These are phyloP conservation scores for Zapornia atra DNA, from an alignment of 2,113 vertebrate genomes.

Conservation along the genomic window DNA sequence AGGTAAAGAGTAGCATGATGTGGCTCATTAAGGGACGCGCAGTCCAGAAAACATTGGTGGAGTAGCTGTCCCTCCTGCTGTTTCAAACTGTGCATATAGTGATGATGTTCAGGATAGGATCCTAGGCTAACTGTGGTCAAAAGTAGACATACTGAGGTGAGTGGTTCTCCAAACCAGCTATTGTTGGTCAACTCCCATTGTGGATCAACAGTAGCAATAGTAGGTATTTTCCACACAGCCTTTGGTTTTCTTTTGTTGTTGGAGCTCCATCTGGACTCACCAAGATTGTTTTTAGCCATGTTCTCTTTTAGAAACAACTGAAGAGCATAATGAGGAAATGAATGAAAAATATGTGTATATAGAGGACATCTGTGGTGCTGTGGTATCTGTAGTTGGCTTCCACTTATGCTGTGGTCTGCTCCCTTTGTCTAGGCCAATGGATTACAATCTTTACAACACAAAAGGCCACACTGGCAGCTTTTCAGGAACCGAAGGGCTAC, in stretches of 20 bases:
- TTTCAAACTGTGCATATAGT: background rate
- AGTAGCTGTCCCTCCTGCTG: background rate
- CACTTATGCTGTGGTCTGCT: background rate
- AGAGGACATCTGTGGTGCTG: background rate
- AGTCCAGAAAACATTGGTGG: background rate
- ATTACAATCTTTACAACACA: background rate
- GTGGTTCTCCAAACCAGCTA: fast-evolving
- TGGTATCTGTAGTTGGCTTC: background rate
- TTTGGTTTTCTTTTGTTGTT: background rate
- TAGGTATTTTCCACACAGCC: background rate
- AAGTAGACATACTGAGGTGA: background rate
- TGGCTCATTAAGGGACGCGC: background rate
- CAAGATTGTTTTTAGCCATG: background rate
- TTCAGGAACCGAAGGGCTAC: background rate
- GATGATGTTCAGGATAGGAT: background rate
- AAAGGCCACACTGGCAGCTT: background rate
- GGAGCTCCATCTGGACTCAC: background rate
- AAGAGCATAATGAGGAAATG: background rate
- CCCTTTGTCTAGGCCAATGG: background rate
- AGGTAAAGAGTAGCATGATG: background rate
- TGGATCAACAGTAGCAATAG: background rate
- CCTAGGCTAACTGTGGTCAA: background rate
- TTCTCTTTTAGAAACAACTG: background rate
- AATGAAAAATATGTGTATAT: background rate
- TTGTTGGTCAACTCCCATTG: background rate